Evolutionary conservation across 2,113 vertebrate species (phyloP).

Genomic region (Pelodiscus sinensis): DNA sequence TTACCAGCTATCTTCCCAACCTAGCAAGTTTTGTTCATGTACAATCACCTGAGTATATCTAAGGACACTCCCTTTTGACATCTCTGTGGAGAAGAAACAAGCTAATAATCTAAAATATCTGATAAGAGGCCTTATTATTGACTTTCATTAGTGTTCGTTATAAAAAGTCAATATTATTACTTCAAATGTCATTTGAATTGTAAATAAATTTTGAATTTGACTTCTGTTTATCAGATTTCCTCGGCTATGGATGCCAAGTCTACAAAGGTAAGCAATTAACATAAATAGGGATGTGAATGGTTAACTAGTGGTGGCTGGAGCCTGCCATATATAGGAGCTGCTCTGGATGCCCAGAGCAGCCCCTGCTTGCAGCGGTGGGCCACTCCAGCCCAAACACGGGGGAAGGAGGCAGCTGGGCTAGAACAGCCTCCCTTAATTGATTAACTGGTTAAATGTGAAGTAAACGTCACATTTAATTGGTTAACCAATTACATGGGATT

Average conservation of each 20-base stretch:
- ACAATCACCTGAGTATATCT: not conserved
- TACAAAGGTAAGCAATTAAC: not conserved
- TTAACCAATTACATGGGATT: too few species aligned
- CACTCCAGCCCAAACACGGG: too few species aligned
- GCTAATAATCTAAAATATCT: not conserved
- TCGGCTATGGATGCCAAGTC: conserved; percentile 12
- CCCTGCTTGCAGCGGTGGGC: too few species aligned
- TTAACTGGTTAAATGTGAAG: too few species aligned
- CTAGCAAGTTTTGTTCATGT: not conserved
- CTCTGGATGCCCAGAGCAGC: too few species aligned
- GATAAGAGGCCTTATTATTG: not conserved
- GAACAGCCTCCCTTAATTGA: too few species aligned
- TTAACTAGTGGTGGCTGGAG: too few species aligned
- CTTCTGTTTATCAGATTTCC: not conserved
- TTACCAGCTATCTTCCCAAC: not conserved
- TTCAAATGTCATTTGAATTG: not conserved
- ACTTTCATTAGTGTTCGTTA: conserved; percentile 15
- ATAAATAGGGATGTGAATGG: not conserved
- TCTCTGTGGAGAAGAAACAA: not conserved
- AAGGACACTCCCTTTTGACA: not conserved
- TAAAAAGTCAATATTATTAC: not conserved
- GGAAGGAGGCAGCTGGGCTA: too few species aligned
- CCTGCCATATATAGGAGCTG: too few species aligned
- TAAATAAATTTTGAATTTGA: not conserved
- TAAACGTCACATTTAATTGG: too few species aligned